Base-by-base conservation (phyloP, 2,888 invertebrate species). In the Melinaea marsaeus region DNA sequence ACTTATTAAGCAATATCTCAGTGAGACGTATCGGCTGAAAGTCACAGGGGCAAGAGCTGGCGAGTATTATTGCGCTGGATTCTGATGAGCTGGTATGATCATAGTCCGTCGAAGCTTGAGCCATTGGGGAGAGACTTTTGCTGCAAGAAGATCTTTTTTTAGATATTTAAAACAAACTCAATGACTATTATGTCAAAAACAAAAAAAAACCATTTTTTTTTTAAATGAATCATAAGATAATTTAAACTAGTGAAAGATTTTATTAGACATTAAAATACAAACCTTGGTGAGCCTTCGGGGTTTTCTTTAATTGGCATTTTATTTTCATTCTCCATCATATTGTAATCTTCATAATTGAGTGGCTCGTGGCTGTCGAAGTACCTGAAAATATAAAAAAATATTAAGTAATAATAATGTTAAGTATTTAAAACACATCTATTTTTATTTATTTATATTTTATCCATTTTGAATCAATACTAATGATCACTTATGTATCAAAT, bases 1-100 rank as follows among this genome's bases (percentile, higher is more conserved):
- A 87, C 87, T 79, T 86, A 60, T 33, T 78, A 1, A 88, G 71
- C 22, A 83, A 64, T 0, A 75, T 61, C 57, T 85, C 85, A 0
- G 88, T 87, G 2, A 88, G 80, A 2, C 79, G 72, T 1, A 72
- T 11, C 0, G 70, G 62, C 2, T 74, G 72, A 42, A 72, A 74
- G 32, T 79, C 74, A 0, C 0, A 58, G 0, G 2, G 62, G 64
- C 69, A 22, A 35, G 60, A 6, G 35, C 62, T 45, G 4, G 69
- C 45, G 6, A 61, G 32, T 4, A 61, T 56, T 48, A 57, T 73
- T 67, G 4, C 76, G 72, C 46, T 79, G 70, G 56, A 61, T 6
- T 70, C 70, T 2, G 58, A 60, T 6, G 61, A 58, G 37, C 75
- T 78, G 2, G 69, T 67, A 32, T 74, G 48, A 1, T 79, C 80